phyloP scores from a whole-genome alignment of 2,888 invertebrate genomes.

The Sarcophaga subvicina region DNA sequence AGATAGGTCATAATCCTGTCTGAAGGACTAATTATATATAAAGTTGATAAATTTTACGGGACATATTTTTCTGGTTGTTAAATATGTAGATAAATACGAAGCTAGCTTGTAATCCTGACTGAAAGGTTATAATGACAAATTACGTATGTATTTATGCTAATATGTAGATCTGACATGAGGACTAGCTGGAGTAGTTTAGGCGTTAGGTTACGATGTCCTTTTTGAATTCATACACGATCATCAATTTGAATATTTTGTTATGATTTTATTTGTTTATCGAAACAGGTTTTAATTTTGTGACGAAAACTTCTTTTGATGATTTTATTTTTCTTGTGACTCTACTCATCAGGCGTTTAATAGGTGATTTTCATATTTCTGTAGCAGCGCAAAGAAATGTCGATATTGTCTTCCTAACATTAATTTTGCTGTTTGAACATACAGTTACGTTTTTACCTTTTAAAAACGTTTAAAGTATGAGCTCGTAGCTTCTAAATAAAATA shows the following conservation, averaged over 20 bases:
- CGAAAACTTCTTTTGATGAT: conserved; percentile 43
- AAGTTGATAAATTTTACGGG: too few species aligned
- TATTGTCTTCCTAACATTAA: conserved; percentile 55
- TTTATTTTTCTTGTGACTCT: conserved; percentile 54
- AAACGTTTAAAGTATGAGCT: too few species aligned
- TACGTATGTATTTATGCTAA: neutral
- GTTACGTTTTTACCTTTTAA: too few species aligned
- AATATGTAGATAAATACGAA: too few species aligned
- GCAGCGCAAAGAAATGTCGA: conserved; percentile 42
- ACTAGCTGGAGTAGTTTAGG: conserved; percentile 11
- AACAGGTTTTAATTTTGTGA: conserved; percentile 48
- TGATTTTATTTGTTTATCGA: conserved; percentile 30
- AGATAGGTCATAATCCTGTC: too few species aligned
- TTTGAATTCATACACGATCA: conserved; percentile 56
- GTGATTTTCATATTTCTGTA: conserved; percentile 61
- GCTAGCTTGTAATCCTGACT: neutral
- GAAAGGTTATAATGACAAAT: neutral
- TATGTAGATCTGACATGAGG: conserved; percentile 17
- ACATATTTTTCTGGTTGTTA: too few species aligned
- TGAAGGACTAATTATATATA: too few species aligned
- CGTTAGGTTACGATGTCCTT: conserved; percentile 44
- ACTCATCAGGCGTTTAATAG: conserved; percentile 61
- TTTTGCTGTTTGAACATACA: conserved; percentile 27
- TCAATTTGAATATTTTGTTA: conserved; percentile 40
- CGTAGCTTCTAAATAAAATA: too few species aligned